These are phyloP conservation scores for Dipodomys merriami DNA, from an alignment of 2,113 vertebrate species.

Conservation along the genomic window DNA sequence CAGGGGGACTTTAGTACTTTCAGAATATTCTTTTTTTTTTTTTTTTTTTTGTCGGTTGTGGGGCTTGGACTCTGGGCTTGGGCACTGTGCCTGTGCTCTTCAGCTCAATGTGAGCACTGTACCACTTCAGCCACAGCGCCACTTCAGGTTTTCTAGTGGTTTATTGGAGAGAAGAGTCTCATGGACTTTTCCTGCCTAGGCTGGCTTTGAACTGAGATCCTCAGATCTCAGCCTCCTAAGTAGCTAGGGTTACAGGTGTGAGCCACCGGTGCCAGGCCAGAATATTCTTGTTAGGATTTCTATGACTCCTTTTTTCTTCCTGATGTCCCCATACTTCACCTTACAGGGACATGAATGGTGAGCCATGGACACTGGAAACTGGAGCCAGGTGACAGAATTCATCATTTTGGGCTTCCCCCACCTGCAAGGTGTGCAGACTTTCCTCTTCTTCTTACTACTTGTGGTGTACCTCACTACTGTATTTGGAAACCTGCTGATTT, in stretches of 20 bases:
- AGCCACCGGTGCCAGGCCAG: no score
- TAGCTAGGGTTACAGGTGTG: no score
- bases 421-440: constrained; percentile 58
- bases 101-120: no score
- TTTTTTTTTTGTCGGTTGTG: no score
- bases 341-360: not conserved
- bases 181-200: no score
- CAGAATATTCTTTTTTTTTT: not conserved
- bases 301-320: not conserved
- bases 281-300: not conserved
- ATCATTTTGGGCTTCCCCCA: constrained; percentile 77
- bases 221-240: no score
- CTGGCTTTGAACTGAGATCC: no score
- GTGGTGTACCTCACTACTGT: constrained; percentile 76
- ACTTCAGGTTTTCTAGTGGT: no score
- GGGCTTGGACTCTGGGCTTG: no score
- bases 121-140: no score
- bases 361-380: constrained; percentile 64
- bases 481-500: constrained; percentile 77
- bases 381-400: constrained; percentile 76
- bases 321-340: not conserved
- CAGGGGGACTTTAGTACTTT: not conserved
- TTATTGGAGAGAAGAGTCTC: no score
- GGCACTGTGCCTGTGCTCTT: no score
- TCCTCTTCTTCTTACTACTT: constrained; percentile 71